phyloP scores from a whole-genome alignment of 2,113 vertebrate genomes.

The Gavia stellata region DNA sequence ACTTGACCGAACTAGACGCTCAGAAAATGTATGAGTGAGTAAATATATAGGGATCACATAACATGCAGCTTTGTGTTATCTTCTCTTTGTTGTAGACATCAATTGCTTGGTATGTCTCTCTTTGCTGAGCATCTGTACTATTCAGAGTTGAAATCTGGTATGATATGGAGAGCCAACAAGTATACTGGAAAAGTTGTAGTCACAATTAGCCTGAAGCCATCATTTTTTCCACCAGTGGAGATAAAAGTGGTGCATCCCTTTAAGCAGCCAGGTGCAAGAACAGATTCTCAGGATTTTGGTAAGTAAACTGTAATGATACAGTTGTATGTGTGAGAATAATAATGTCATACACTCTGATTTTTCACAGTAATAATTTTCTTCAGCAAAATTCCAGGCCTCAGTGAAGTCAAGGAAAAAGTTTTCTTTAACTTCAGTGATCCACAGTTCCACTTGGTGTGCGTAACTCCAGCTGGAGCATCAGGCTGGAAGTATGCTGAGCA shows the following conservation, averaged over 20 bases:
- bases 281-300: constrained; percentile 34
- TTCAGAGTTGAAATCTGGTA: constrained; percentile 70
- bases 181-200: constrained; percentile 76
- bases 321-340: neutral
- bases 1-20: neutral
- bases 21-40: neutral
- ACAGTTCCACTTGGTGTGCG: neutral
- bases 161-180: constrained; percentile 81
- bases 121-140: constrained; percentile 84
- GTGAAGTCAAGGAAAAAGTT: neutral
- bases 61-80: neutral
- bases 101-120: constrained; percentile 73
- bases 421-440: neutral
- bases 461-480: neutral
- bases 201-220: constrained; percentile 69
- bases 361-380: neutral
- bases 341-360: neutral
- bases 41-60: neutral
- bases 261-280: constrained; percentile 66
- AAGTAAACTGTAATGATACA: constrained; percentile 8
- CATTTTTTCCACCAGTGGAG: constrained; percentile 65
- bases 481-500: neutral
- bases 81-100: constrained; percentile 62
- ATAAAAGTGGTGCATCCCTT: constrained; percentile 82
- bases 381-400: neutral